Evolutionary conservation across 2,113 vertebrate species (phyloP).

Genomic region (Numida meleagris): DNA sequence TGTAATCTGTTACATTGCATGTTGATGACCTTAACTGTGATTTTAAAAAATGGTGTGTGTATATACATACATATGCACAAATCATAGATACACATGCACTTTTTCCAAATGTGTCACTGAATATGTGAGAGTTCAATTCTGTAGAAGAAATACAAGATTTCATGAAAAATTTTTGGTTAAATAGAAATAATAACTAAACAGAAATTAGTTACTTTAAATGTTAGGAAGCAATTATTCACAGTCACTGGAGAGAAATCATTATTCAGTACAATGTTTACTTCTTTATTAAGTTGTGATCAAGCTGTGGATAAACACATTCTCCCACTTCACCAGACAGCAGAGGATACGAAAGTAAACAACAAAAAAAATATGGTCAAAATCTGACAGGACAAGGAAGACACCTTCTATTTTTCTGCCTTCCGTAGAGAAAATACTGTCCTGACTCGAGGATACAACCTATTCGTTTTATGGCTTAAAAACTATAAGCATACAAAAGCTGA

Average conservation of each 20-base stretch:
- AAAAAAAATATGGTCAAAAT: neutral
- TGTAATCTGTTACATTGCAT: slow-evolving; percentile 17
- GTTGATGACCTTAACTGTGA: neutral
- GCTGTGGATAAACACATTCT: neutral
- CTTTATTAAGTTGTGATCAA: neutral
- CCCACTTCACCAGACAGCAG: neutral
- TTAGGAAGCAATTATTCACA: neutral
- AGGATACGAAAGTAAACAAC: neutral
- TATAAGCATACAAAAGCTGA: neutral
- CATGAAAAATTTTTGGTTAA: neutral
- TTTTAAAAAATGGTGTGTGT: neutral
- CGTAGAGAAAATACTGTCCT: neutral
- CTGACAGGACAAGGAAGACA: neutral
- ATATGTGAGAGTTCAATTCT: neutral
- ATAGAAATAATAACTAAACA: neutral
- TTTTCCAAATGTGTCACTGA: slow-evolving; percentile 22
- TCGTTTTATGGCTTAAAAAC: neutral
- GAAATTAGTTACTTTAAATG: neutral
- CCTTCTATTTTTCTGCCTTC: neutral
- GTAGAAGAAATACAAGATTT: neutral
- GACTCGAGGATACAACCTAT: neutral
- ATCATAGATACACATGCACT: neutral
- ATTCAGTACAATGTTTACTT: neutral
- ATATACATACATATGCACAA: neutral
- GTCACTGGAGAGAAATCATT: neutral